Evolutionary conservation across 2,888 invertebrate species (phyloP).

Genomic region (Vanessa cardui): DNA sequence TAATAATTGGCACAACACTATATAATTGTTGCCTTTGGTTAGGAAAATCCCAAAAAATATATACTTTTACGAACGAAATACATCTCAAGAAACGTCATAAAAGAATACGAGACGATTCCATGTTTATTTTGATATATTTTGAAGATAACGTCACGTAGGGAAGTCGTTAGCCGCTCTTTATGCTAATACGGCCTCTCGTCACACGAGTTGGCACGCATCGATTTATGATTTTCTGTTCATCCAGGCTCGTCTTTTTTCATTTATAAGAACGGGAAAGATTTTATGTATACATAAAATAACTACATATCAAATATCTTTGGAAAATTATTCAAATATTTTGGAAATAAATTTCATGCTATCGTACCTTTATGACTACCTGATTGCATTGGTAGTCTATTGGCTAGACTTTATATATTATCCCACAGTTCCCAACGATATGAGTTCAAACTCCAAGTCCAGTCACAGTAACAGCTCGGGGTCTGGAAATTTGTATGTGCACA

Average conservation of each 20-base stretch:
- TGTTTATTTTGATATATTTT: constrained; percentile 24
- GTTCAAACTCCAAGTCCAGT: too few relatives aligned
- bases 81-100: neutral
- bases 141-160: constrained; percentile 29
- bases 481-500: too few relatives aligned
- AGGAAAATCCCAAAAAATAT: neutral
- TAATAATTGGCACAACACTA: too few relatives aligned
- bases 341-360: too few relatives aligned
- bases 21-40: too few relatives aligned
- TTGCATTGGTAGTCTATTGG: too few relatives aligned
- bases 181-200: constrained; percentile 38
- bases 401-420: too few relatives aligned
- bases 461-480: too few relatives aligned
- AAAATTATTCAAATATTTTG: neutral
- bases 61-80: neutral
- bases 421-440: too few relatives aligned
- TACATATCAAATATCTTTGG: neutral
- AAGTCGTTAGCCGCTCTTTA: constrained; percentile 38
- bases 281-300: neutral
- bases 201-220: constrained; percentile 40
- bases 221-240: constrained; percentile 40
- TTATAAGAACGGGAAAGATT: constrained; percentile 6
- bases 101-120: neutral
- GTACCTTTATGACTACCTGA: too few relatives aligned
- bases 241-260: constrained; percentile 16